Evolutionary conservation across 35 echinoderm and acorn worm genomes (phyloP).

Genomic region (Hemicentrotus pulcherrimus): DNA sequence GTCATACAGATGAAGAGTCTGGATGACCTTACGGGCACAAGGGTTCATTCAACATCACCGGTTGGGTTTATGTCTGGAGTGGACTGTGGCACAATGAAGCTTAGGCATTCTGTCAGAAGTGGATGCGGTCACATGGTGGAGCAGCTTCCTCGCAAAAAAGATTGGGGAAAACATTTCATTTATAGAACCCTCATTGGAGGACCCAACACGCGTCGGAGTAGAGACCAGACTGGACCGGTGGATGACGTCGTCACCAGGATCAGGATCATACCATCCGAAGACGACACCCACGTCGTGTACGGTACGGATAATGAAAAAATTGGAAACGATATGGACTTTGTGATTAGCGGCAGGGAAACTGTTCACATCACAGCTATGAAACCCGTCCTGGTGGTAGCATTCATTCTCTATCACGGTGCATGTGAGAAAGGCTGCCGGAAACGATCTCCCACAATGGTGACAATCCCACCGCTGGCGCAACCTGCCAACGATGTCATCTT

Average conservation of each 20-base stretch:
- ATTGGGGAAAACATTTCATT: slow-evolving; percentile 23
- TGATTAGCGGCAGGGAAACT: not conserved
- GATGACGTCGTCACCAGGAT: slow-evolving; percentile 28
- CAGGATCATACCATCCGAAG: slow-evolving; percentile 23
- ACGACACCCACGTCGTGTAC: slow-evolving; percentile 17
- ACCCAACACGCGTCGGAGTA: not conserved
- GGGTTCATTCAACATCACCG: not conserved
- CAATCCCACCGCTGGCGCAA: slow-evolving; percentile 3
- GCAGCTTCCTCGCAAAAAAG: slow-evolving; percentile 27
- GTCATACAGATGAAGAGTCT: slow-evolving; percentile 30
- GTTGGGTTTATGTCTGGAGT: slow-evolving; percentile 23
- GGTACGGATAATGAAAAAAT: not conserved
- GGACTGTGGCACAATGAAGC: slow-evolving; percentile 28
- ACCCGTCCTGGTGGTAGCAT: slow-evolving; percentile 15
- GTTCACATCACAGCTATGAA: slow-evolving; percentile 24
- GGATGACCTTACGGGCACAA: not conserved
- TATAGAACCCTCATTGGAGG: slow-evolving; percentile 9
- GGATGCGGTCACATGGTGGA: slow-evolving; percentile 43
- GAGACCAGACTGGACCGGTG: not conserved
- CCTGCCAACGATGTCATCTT: not conserved
- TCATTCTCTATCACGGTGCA: not conserved
- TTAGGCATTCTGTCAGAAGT: not conserved
- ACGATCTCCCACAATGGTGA: not conserved
- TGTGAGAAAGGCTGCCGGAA: slow-evolving; percentile 5
- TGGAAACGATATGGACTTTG: not conserved